Percentiles rank a stretch among this genome's conserved stretches.
These are phyloP conservation scores for Pipa parva DNA, from an alignment of 2,113 vertebrate genomes.

Conservation along the genomic window DNA sequence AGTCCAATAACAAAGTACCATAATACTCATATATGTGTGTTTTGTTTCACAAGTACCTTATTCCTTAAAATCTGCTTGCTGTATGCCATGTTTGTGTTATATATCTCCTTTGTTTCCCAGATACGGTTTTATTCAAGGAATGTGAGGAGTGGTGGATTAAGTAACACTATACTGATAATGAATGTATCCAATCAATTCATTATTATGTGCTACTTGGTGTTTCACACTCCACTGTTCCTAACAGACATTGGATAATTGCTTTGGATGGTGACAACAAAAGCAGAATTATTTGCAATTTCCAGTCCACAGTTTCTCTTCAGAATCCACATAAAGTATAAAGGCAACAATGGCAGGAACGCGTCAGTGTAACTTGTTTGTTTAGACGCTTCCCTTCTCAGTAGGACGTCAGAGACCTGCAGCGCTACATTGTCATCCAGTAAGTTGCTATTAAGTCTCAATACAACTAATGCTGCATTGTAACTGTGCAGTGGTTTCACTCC, in stretches of 20 bases:
- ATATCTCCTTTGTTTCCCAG: too few species aligned
- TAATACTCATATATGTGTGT: too few species aligned
- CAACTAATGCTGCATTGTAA: too few species aligned
- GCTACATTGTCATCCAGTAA: too few species aligned
- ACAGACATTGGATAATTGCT: neutral
- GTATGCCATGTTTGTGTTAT: neutral
- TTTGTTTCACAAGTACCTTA: too few species aligned
- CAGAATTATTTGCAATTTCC: neutral
- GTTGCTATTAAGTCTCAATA: too few species aligned
- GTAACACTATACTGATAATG: neutral
- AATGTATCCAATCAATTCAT: neutral
- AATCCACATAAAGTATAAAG: neutral
- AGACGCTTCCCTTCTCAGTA: too few species aligned
- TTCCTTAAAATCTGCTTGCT: too few species aligned
- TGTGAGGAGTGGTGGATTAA: neutral
- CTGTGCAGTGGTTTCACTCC: too few species aligned
- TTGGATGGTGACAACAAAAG: neutral
- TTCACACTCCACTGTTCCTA: neutral
- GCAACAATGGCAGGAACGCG: too few species aligned
- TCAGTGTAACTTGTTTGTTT: too few species aligned
- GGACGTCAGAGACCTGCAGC: neutral
- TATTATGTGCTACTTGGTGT: neutral
- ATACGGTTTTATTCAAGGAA: neutral
- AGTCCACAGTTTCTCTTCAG: neutral
- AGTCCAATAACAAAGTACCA: too few species aligned